Evolutionary conservation across 2,113 vertebrate species (phyloP).

Genomic region (Trogon melanurus): DNA sequence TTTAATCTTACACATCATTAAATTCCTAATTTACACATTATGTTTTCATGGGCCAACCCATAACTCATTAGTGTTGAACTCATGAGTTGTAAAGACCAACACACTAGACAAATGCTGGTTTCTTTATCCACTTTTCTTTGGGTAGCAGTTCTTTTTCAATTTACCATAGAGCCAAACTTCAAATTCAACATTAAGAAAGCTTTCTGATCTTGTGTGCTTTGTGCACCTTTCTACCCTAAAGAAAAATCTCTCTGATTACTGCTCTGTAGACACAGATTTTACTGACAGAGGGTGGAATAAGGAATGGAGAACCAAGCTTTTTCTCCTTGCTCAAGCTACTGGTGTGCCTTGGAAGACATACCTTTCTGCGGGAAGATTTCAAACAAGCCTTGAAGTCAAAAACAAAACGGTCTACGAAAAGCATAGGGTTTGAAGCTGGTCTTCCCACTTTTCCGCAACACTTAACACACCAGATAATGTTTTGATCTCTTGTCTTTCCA

Average conservation of each 20-base stretch:
- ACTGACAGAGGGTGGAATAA: neutral
- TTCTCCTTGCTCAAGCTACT: neutral
- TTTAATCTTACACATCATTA: slow-evolving; percentile 89
- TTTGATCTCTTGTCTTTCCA: neutral
- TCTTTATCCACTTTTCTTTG: slow-evolving; percentile 64
- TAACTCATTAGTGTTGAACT: slow-evolving; percentile 87
- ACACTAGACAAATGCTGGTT: slow-evolving; percentile 61
- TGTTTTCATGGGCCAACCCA: slow-evolving; percentile 85
- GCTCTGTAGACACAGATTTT: neutral
- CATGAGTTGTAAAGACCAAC: slow-evolving; percentile 82
- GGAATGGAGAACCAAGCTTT: neutral
- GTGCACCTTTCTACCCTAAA: neutral
- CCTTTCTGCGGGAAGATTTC: slow-evolving; percentile 66
- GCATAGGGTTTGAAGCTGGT: neutral
- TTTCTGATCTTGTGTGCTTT: slow-evolving; percentile 16
- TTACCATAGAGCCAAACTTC: slow-evolving; percentile 34
- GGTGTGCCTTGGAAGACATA: slow-evolving; percentile 35
- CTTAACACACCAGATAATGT: neutral
- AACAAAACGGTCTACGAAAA: slow-evolving; percentile 52
- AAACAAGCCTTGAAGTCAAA: slow-evolving; percentile 70
- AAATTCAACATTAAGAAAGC: slow-evolving; percentile 15
- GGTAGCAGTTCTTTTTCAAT: slow-evolving; percentile 28
- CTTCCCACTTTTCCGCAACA: neutral
- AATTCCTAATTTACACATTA: slow-evolving; percentile 89
- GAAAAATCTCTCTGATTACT: slow-evolving; percentile 9